These are phyloP conservation scores for Drosophila saltans DNA, from an alignment of 1,140 invertebrate species.

Conservation along the genomic window DNA sequence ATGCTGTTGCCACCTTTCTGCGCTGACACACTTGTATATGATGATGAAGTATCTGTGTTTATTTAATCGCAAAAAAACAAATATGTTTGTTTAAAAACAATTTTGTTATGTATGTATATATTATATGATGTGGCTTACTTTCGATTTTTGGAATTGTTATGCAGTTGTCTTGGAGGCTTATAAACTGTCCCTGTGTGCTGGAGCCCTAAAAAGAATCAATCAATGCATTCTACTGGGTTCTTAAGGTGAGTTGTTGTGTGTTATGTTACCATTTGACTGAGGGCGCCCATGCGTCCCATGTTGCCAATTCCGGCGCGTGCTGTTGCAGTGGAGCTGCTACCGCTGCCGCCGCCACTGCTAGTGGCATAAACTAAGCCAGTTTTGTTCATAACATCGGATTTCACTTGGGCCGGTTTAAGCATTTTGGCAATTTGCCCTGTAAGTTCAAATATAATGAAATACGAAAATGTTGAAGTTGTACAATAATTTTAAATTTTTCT, in stretches of 20 bases:
- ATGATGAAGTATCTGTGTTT: constrained; percentile 62
- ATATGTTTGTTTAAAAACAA: constrained; percentile 5
- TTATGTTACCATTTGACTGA: constrained; percentile 75
- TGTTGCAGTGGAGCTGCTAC: constrained; percentile 5
- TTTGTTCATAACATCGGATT: constrained; percentile 61
- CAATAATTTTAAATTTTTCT: not conserved
- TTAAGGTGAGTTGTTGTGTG: not conserved
- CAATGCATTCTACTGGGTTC: not conserved
- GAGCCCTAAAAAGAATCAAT: constrained; percentile 38
- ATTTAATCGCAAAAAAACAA: constrained; percentile 17
- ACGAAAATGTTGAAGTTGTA: constrained; percentile 11
- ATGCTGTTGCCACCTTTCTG: constrained; percentile 51
- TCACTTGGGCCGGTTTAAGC: constrained; percentile 68
- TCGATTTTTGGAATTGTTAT: constrained; percentile 71
- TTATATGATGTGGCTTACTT: constrained; percentile 49
- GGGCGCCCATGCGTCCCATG: constrained; percentile 70
- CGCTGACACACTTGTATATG: constrained; percentile 60
- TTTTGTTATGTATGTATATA: not conserved
- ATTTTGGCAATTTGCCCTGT: constrained; percentile 76
- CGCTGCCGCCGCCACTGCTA: constrained; percentile 35
- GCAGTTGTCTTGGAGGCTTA: constrained; percentile 68
- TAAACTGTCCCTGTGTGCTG: constrained; percentile 72
- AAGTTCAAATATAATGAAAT: constrained; percentile 19
- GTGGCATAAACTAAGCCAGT: constrained; percentile 60
- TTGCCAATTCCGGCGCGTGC: constrained; percentile 41